Percentiles rank a stretch among this genome's conserved stretches.
Conservation (phyloP, 1,140 invertebrate species). For the Laodelphax striatellus region DNA sequence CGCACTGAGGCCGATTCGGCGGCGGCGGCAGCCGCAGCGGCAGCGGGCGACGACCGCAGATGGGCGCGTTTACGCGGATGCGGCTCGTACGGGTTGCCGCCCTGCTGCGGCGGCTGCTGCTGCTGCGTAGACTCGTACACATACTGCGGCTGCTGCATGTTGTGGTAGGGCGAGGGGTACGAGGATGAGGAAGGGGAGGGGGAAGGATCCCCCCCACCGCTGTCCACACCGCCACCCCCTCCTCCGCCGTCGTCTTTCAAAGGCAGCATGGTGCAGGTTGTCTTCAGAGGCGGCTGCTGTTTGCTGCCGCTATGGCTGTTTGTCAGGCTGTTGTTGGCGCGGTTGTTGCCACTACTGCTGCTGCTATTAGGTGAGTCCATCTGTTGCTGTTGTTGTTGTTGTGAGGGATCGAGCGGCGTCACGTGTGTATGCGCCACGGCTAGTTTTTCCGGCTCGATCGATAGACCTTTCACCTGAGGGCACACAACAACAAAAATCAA, state of each 20-base stretch:
- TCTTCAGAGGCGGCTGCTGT: slow-evolving; percentile 13
- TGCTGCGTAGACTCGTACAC: slow-evolving; percentile 32
- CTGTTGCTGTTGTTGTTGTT: slow-evolving; percentile 16
- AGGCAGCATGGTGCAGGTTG: slow-evolving; percentile 8
- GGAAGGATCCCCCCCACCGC: slow-evolving; percentile 18
- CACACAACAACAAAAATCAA: too few relatives aligned
- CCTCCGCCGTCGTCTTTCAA: slow-evolving; percentile 19
- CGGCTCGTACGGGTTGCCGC: slow-evolving; percentile 29
- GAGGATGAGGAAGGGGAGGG: slow-evolving; percentile 21
- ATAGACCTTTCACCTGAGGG: slow-evolving; percentile 68
- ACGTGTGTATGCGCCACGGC: slow-evolving; percentile 45
- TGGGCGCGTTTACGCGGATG: slow-evolving; percentile 31
- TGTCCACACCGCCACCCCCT: slow-evolving; percentile 9
- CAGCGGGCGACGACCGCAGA: slow-evolving; percentile 21
- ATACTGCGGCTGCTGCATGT: slow-evolving; percentile 28
- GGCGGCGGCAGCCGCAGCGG: slow-evolving; percentile 26
- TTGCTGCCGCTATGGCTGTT: too few relatives aligned
- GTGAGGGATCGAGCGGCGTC: slow-evolving; percentile 18
- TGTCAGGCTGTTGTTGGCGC: neutral
- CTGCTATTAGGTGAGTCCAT: slow-evolving; percentile 23
- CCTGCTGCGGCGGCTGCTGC: slow-evolving; percentile 31
- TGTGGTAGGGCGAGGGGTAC: slow-evolving; percentile 18
- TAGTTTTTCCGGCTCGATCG: slow-evolving; percentile 62
- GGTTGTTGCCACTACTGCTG: slow-evolving; percentile 8
- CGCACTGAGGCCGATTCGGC: slow-evolving; percentile 33